phyloP scores from a whole-genome alignment of 1,140 invertebrate genomes.

The Drosophila takahashii region DNA sequence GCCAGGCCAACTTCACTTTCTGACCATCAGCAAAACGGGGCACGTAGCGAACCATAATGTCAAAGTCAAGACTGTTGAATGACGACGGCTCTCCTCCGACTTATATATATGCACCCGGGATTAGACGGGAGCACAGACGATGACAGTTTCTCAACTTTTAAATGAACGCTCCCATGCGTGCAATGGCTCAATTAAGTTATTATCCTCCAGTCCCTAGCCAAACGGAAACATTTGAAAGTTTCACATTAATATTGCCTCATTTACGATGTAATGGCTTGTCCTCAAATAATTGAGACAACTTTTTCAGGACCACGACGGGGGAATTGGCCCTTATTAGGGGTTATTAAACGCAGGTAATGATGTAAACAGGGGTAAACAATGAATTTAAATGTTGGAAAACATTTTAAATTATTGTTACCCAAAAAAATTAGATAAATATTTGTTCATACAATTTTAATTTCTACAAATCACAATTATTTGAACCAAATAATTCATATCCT shows the following conservation, averaged over 20 bases:
- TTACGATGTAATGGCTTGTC: constrained; percentile 59
- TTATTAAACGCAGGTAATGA: constrained; percentile 23
- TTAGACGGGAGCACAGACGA: constrained; percentile 23
- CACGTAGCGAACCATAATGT: constrained; percentile 66
- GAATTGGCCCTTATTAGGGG: constrained; percentile 6
- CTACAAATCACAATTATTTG: no score
- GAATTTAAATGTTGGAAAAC: not conserved
- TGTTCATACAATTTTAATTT: no score
- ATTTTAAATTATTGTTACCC: not conserved
- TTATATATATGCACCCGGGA: constrained; percentile 23
- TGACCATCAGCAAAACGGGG: constrained; percentile 64
- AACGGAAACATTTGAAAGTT: constrained; percentile 63
- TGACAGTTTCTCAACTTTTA: constrained; percentile 67
- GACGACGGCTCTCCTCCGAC: not conserved
- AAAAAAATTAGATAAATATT: not conserved
- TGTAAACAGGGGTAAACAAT: constrained; percentile 23
- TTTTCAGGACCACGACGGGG: not conserved
- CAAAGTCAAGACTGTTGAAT: constrained; percentile 10
- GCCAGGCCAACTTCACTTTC: constrained; percentile 63
- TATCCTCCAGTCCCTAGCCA: constrained; percentile 35
- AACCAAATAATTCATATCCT: no score
- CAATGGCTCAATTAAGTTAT: constrained; percentile 76
- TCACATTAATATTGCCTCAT: constrained; percentile 61
- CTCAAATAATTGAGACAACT: constrained; percentile 34
- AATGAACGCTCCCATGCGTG: constrained; percentile 70